Percentiles rank a stretch among this genome's conserved stretches.
These are phyloP conservation scores for Cryptus viduatorius DNA, from an alignment of 2,888 invertebrate species.

Conservation along the genomic window DNA sequence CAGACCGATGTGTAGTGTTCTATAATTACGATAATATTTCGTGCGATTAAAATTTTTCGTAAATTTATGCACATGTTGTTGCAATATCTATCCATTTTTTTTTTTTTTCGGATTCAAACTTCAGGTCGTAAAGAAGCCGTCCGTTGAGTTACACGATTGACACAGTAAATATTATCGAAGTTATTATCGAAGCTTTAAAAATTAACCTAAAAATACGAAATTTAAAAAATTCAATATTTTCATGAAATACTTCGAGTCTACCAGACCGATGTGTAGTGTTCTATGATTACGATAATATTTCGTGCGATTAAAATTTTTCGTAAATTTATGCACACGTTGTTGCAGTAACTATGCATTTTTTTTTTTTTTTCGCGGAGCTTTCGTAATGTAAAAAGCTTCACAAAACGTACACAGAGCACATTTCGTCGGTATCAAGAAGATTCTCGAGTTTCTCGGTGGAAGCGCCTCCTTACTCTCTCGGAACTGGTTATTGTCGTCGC, in stretches of 20 bases:
- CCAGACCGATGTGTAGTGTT: neutral
- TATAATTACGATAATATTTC: neutral
- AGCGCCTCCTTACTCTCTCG: constrained; percentile 44
- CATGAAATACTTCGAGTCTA: too few species aligned
- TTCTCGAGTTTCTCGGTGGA: constrained; percentile 38
- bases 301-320: neutral
- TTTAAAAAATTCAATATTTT: too few species aligned
- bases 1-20: neutral
- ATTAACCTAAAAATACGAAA: too few species aligned
- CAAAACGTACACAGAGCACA: constrained; percentile 9
- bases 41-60: neutral
- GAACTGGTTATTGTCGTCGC: constrained; percentile 69
- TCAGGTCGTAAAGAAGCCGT: too few species aligned
- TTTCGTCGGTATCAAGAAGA: constrained; percentile 52
- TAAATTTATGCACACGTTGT: neutral
- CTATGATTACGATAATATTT: neutral
- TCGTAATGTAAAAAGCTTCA: neutral
- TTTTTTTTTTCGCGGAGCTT: neutral
- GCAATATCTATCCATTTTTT: neutral
- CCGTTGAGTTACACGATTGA: too few species aligned
- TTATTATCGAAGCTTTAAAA: too few species aligned
- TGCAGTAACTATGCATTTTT: neutral
- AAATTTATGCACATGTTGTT: neutral
- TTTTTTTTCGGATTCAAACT: neutral
- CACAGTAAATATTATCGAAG: too few species aligned